Evolutionary conservation across 2,797 vertebrate genomes (phyloP), one percentile per base, ranked within the genome.

Genomic region (Esox masquinongy): DNA sequence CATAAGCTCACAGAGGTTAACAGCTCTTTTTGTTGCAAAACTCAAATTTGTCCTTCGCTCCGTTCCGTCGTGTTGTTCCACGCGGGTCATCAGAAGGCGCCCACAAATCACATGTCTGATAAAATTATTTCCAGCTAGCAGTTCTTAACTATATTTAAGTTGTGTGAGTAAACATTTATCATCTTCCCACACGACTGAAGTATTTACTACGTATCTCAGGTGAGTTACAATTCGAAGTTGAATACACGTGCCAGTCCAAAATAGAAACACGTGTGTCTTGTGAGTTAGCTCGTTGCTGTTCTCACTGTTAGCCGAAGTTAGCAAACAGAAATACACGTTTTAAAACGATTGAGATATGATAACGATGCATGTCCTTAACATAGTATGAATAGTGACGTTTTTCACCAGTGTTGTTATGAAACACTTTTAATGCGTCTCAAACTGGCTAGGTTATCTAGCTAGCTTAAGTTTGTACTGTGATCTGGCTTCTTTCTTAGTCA

Each of bases 231-330:
- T 0, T 0, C 0, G 8, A 1, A 68, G 0, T 47, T 9, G 17
- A 29, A 8, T 0, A 24, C 26, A 70, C 26, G 26, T 71, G 26
- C 29, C 1, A 50, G 36, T 49, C n/a, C 24, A 80, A 68, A 86
- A 83, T n/a, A 69, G 34, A 69, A 36, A 56, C 92, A 91, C 89
- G 88, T 91, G 90, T 76, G 79, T 75, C 31, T 49, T 14, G 24
- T 56, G 22, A 34, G 26, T 63, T 61, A 66, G 5, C 5, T 11
- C 53, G n/a, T 61, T 24, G 22, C 22, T 26, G 22, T 61, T 5
- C 43, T 47, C 29, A 53, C 2, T 61, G 22, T 61, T 61, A 11
- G 3, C 22, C 12, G 22, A 24, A 22, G 56, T 59, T 59, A 59
- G n/a, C 22, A 12, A 24, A 24, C 8, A 9, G 19, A 56, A 56